Conservation (phyloP, 1,140 invertebrate genomes). For the Batillaria attramentaria region DNA sequence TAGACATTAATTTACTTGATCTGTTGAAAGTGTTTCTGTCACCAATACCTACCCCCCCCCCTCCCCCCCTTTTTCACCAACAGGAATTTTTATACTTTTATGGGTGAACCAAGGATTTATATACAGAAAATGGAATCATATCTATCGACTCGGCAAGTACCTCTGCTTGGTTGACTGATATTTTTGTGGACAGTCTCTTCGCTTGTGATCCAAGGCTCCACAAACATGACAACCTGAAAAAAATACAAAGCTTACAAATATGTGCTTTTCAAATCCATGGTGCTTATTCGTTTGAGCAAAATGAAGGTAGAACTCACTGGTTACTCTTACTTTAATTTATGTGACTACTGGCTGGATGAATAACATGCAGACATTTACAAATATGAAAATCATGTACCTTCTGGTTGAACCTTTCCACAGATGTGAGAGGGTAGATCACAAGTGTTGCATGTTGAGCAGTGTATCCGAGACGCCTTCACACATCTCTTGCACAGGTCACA, state of each 20-base stretch:
- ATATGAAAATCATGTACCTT: background rate
- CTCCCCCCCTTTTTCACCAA: too few relatives aligned
- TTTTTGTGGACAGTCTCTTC: conserved; percentile 19
- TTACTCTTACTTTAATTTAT: too few relatives aligned
- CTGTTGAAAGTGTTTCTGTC: background rate
- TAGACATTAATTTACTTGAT: background rate
- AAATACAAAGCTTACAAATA: too few relatives aligned
- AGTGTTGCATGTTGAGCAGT: background rate
- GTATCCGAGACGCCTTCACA: conserved; percentile 7
- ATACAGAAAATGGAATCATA: background rate
- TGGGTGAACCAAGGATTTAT: background rate
- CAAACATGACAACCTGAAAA: conserved; percentile 14
- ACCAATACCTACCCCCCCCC: too few relatives aligned
- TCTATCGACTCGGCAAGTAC: background rate
- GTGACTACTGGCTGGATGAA: too few relatives aligned
- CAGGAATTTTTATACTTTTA: too few relatives aligned
- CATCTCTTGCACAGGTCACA: conserved; percentile 13
- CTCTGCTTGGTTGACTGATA: background rate
- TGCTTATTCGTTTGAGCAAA: too few relatives aligned
- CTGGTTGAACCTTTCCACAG: background rate
- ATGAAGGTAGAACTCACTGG: too few relatives aligned
- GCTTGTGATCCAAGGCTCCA: conserved; percentile 19
- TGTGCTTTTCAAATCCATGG: too few relatives aligned
- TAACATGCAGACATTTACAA: too few relatives aligned
- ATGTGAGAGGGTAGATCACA: conserved; percentile 11